Base-by-base conservation (phyloP, 2,113 vertebrate genomes). In the Herpailurus yagouaroundi region DNA sequence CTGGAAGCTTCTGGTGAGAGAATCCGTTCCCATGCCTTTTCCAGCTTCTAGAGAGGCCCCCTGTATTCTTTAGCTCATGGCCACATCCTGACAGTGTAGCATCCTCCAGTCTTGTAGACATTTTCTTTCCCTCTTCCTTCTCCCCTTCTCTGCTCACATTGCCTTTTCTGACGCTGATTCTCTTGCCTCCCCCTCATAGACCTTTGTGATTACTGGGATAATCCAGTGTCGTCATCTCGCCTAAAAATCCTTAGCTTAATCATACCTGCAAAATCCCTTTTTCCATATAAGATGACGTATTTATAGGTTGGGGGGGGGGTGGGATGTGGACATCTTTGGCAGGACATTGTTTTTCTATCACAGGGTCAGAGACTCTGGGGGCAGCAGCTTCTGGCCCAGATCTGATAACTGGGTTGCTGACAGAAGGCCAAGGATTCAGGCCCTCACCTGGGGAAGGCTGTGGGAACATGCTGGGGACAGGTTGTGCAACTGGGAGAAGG, bases 61-160 rank as follows among this genome's bases (percentile, higher is more conserved):
- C 83, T 63, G 5, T 33, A 60, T 63, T 50, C 50, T 66, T 91
- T 82, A 38, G 45, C 48, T 82, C 2, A 0, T 87, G 74, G 82
- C 25, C 55, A 60, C 71, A 36, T 81, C 73, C 57, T 73, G 25
- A 7, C 45, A 50, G 12, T 33, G 6, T 31, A 9, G 8, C 52
- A 36, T 80, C 81, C 66, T 79, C 45, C 36, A 12, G 1, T 10
- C 18, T 64, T 14, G 55, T 13, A 3, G 1, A 31, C 33, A 1
- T 0, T 3, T 21, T 31, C 63, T 50, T 36, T 13, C 73, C 41
- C 11, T 64, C 1, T 0, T 6, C 18, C 31, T 4, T 5, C 10
- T 25, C 14, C 9, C 10, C 27, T 73, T 36, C 33, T 29, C 33
- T 23, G 55, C 15, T 64, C 83, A 31, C 2, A 5, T 48, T 0